Evolutionary conservation across 1,140 invertebrate species (phyloP).

Genomic region (Caenorhabditis inopinata): DNA sequence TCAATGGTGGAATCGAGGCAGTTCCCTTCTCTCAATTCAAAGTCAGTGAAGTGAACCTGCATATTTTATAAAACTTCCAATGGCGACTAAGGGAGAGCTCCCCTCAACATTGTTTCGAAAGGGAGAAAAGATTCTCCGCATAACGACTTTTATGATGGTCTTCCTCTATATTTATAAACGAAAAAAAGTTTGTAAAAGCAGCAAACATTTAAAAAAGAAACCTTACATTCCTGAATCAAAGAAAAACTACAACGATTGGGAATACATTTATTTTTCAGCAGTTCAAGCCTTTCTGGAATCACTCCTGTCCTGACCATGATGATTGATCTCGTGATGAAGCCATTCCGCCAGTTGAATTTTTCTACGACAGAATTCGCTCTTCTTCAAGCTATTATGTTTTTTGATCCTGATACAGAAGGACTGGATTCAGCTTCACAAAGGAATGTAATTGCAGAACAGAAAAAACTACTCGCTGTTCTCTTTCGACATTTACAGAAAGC

Average conservation of each 20-base stretch:
- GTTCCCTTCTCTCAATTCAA: not conserved
- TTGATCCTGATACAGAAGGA: slow-evolving; percentile 66
- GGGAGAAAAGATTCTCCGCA: too few species aligned
- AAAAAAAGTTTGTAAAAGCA: too few species aligned
- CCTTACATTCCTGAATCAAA: too few species aligned
- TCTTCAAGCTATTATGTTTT: slow-evolving; percentile 66
- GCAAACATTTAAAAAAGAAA: too few species aligned
- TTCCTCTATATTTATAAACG: too few species aligned
- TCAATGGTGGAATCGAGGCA: not conserved
- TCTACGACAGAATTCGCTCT: slow-evolving; percentile 57
- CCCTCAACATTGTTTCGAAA: too few species aligned
- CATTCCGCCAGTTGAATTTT: slow-evolving; percentile 56
- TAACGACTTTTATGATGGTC: too few species aligned
- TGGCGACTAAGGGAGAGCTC: too few species aligned
- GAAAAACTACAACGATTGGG: not conserved
- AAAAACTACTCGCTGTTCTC: slow-evolving; percentile 58
- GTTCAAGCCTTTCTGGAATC: slow-evolving; percentile 53
- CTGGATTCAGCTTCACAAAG: slow-evolving; percentile 63
- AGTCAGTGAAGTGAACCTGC: too few species aligned
- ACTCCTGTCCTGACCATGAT: slow-evolving; percentile 65
- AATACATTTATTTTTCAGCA: slow-evolving; percentile 7
- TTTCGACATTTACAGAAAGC: slow-evolving; percentile 54
- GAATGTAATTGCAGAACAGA: slow-evolving; percentile 63
- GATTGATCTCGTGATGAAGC: slow-evolving; percentile 66
- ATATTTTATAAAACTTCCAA: too few species aligned